Evolutionary conservation across 2,797 vertebrate species (phyloP), one percentile per base, ranked within the genome.

Genomic region (Scyliorhinus canicula): DNA sequence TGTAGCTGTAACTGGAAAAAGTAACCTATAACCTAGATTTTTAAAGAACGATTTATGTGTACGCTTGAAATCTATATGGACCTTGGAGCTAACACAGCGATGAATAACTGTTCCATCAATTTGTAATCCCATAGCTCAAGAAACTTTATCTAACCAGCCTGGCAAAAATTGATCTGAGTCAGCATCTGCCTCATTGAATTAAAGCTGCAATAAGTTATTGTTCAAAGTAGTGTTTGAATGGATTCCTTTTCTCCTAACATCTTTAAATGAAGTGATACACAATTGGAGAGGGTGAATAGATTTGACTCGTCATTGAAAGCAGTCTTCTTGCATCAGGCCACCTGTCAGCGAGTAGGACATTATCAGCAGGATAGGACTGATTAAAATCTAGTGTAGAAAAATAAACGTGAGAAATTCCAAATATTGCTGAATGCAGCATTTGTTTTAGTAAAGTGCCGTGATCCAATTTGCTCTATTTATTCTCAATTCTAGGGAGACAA

Each of bases 51-150:
- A 71, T 93, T 71, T 93, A 93, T 93, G 28, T 93, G 93, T 4
- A 47, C 11, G 8, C 93, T 93, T 93, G 85, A 93, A 93, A 69
- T 69, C 91, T 47, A 69, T 71, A 93, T 26, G 12, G 93, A 35
- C 28, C 93, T 35, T 52, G 12, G 93, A 44, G 60, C n/a, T 63
- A 71, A 52, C 35, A 31, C 44, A 52, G 44, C 12, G 26, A 52
- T 71, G 67, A 47, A 65, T 31, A 93, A 69, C 91, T 93, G 21
- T 91, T 65, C 88, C 65, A 93, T 93, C 93, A 93, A 71, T 93
- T 71, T 93, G 44, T 93, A 93, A 93, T 93, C 93, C 90, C 67
- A 52, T 71, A 69, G 28, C 67, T 71, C 26, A 31, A 31, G 31
- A 93, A 93, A 71, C 40, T 47, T 52, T 65, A 65, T 47, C 93